Conservation (phyloP, 2,113 vertebrate genomes). For the Rhinolophus sinicus region DNA sequence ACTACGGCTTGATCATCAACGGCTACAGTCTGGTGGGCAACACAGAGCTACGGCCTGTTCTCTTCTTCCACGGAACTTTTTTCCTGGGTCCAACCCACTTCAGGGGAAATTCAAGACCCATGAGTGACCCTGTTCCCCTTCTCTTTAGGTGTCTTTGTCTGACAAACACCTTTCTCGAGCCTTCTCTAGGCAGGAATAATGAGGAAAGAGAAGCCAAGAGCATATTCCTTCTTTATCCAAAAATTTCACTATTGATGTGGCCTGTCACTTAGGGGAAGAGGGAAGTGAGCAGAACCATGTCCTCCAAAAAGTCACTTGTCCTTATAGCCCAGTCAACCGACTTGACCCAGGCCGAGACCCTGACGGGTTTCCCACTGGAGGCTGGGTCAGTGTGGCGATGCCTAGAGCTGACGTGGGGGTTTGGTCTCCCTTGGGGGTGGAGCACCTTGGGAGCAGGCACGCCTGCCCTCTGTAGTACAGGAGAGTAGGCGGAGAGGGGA, state of each 20-base stretch:
- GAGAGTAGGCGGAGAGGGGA: background rate
- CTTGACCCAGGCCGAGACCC: background rate
- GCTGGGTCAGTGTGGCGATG: background rate
- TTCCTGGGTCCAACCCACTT: constrained; percentile 19
- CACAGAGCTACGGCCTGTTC: constrained; percentile 83
- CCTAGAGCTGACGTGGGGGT: background rate
- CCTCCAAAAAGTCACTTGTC: background rate
- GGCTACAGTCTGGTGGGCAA: constrained; percentile 94
- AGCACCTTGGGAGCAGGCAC: background rate
- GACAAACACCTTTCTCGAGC: background rate
- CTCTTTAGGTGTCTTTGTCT: background rate
- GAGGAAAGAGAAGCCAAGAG: background rate
- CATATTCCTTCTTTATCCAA: constrained; percentile 10
- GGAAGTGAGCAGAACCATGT: background rate
- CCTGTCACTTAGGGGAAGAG: background rate
- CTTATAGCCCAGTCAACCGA: background rate
- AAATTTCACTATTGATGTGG: background rate
- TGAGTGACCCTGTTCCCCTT: background rate
- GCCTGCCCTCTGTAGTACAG: background rate
- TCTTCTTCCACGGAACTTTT: constrained; percentile 59
- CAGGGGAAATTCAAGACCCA: constrained; percentile 28
- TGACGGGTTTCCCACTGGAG: background rate
- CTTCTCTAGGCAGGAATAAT: background rate
- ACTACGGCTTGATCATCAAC: constrained; percentile 93
- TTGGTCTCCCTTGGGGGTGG: background rate